Conservation (phyloP, 2,113 vertebrate genomes). For the Ramphastos sulfuratus region DNA sequence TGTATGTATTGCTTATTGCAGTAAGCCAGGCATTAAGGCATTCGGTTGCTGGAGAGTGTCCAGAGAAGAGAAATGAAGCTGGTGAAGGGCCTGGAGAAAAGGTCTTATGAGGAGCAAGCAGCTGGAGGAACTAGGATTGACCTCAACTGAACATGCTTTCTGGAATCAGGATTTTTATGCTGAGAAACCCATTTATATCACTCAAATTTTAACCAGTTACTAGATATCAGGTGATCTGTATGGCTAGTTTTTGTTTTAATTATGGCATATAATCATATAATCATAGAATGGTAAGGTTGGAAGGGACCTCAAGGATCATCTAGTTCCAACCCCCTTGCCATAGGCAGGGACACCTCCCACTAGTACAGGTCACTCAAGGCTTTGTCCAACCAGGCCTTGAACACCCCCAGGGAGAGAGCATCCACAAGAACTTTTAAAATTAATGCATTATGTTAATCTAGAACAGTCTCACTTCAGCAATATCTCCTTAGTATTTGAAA, state of each 20-base stretch:
- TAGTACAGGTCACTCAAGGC: too few species aligned
- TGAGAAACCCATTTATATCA: background rate
- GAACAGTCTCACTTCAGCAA: background rate
- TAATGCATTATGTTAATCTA: background rate
- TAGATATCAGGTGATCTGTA: background rate
- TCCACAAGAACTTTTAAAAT: background rate
- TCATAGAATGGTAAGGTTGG: too few species aligned
- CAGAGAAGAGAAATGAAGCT: too few species aligned
- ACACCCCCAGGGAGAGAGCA: too few species aligned
- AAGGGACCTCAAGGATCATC: too few species aligned
- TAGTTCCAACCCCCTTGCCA: too few species aligned
- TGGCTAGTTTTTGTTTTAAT: background rate
- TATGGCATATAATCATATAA: background rate
- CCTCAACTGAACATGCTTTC: background rate
- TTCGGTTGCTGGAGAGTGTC: background rate
- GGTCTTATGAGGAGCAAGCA: too few species aligned
- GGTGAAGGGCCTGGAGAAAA: too few species aligned
- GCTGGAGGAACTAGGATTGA: background rate
- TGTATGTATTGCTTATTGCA: background rate
- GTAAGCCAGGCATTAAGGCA: background rate
- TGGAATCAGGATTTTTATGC: background rate
- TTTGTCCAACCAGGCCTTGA: too few species aligned
- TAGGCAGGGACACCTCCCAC: too few species aligned
- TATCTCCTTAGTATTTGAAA: background rate
- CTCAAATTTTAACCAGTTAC: background rate